Base-by-base conservation (phyloP, 2,113 vertebrate genomes). In the Scophthalmus maximus region DNA sequence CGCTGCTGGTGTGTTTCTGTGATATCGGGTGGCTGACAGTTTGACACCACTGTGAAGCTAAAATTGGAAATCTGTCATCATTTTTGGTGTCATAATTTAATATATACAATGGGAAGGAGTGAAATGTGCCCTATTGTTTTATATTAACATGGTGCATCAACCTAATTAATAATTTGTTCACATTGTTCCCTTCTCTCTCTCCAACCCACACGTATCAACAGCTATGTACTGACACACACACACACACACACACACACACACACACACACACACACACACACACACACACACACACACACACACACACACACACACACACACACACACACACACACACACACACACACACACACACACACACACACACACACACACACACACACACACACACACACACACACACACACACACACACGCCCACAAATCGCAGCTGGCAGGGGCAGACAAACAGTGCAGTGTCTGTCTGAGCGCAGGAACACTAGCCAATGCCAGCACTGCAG, bases 391-490 rank as follows among this genome's bases (percentile, higher is more conserved):
- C n/a, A n/a, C 55, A 56, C 69, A 53, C 47, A 64, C 27, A 53
- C 57, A 70, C 62, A 26, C 76, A 74, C 49, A 47, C 59, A 57
- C 60, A 60, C 76, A 73, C 68, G 44, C 53, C 47, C 76, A 69
- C 60, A 71, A 22, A 76, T 42, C 8, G 82, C 86, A 91, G 89
- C 89, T 91, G 90, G 89, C 83, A 71, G 68, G 74, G 42, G 59
- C 55, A 78, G 79, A 83, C 84, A 83, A 85, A 89, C 87, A 89
- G 85, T 84, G 79, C 83, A 78, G 53, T 73, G 82, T 80, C 78
- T 91, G 85, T 89, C 83, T 85, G 70, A 60, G 62, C 79, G 73
- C 63, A 51, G 66, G 68, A 78, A 81, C 17, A 22, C 26, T 55
- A 23, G 79, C 84, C 82, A 81, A 60, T 50, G 78, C 61, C 79